Conservation (phyloP, 2,113 vertebrate genomes). For the Nothoprocta perdicaria region DNA sequence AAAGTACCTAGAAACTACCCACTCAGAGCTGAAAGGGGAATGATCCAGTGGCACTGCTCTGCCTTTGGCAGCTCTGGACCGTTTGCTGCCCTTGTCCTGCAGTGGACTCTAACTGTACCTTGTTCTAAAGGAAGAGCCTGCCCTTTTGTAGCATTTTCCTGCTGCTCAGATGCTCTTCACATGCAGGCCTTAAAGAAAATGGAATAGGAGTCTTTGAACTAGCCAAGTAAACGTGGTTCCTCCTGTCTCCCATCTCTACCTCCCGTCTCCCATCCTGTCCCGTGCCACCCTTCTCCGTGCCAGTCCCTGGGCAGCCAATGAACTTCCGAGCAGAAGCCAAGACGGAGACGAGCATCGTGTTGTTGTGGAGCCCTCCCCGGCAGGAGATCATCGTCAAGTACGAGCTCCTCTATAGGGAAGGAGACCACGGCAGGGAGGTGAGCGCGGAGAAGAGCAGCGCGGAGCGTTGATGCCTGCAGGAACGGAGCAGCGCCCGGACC, state of each 20-base stretch:
- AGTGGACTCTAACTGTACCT: not conserved
- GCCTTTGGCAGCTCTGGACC: not conserved
- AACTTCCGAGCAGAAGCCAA: constrained; percentile 93
- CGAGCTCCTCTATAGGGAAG: constrained; percentile 89
- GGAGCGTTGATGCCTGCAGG: not conserved
- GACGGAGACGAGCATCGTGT: constrained; percentile 89
- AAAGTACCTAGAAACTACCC: not conserved
- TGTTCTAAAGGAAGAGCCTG: not conserved
- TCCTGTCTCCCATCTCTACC: not conserved
- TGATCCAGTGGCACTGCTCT: not conserved
- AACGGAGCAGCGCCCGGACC: not conserved
- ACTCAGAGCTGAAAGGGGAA: not conserved
- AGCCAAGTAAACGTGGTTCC: not conserved
- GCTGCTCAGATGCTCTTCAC: not conserved
- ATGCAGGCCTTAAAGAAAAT: not conserved
- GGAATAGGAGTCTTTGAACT: not conserved
- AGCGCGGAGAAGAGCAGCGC: not conserved
- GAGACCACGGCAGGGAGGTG: constrained; percentile 84
- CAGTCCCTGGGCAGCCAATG: constrained; percentile 95
- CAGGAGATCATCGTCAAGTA: constrained; percentile 94
- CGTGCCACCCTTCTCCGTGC: rapidly evolving
- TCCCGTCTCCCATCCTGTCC: not conserved
- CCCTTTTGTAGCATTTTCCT: not conserved
- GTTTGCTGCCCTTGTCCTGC: not conserved
- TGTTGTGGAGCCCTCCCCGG: constrained; percentile 92